Base-by-base conservation (phyloP, 2,888 invertebrate genomes). In the Drosophila sordidula region DNA sequence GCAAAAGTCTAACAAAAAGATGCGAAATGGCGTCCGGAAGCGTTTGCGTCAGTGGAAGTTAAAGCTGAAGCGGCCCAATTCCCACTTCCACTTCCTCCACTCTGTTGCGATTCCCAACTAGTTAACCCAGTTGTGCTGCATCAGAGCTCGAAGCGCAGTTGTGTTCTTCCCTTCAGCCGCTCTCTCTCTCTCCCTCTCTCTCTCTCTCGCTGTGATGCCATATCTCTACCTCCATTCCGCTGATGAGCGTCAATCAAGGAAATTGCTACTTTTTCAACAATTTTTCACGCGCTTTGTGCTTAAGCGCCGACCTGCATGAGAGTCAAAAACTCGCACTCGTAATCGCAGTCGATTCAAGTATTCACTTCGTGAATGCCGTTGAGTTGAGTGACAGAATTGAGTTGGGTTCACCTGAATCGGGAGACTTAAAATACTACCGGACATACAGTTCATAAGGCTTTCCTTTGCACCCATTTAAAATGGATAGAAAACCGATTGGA, bases 201-300 rank as follows among this genome's bases (percentile, higher is more conserved):
- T 18, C 12, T 25, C 34, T 42, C 22, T 14, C 18, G 22, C 25
- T 29, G 9, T 29, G 9, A 9, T 29, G 29, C 29, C 29, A 29
- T 29, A 29, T 25, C 22, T 12, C n/a, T 14, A n/a, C 25, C 36
- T 8, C 51, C 57, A 64, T 56, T 67, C 50, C 49, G 70, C 67
- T 83, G 86, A 83, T 87, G 83, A 85, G 86, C 77, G 88, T 82
- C 83, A 87, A 83, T 83, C 83, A 83, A 79, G 86, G 88, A 83
- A 83, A 85, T 83, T 88, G 83, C 88, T 82, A 72, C 86, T 87
- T 83, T 80, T 77, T 85, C 74, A 79, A 77, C 88, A 79, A 83
- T 83, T 85, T 87, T 81, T 82, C 82, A 87, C 77, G 77, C 71
- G 71, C 75, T 78, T 77, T 78, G 65, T 78, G 62, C 66, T 52